Percentiles rank a stretch among this genome's conserved stretches.
Evolutionary conservation across 2,113 vertebrate genomes (phyloP).

Genomic region (Puntigrus tetrazona): DNA sequence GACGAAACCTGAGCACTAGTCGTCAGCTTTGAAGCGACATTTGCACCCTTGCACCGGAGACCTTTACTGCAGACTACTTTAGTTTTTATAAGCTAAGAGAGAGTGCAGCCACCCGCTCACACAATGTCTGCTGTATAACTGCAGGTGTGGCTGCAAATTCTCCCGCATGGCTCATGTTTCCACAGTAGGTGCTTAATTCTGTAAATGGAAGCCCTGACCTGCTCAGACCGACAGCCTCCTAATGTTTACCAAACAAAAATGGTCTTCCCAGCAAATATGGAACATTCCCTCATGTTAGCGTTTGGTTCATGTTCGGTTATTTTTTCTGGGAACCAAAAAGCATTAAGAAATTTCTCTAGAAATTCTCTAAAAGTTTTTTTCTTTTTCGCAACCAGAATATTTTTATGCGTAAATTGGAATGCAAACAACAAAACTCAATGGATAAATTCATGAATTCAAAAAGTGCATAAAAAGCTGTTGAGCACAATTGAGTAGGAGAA

Average conservation of each 20-base stretch:
- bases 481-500: no score
- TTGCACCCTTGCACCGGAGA: constrained; percentile 53
- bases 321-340: not conserved
- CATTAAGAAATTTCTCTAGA: not conserved
- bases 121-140: constrained; percentile 2
- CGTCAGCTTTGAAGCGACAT: constrained; percentile 43
- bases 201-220: constrained; percentile 18
- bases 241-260: constrained; percentile 23
- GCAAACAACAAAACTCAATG: no score
- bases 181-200: not conserved
- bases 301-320: not conserved
- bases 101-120: constrained; percentile 20
- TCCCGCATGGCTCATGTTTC: constrained; percentile 39
- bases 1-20: constrained; percentile 50
- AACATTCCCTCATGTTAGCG: not conserved
- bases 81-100: constrained; percentile 56
- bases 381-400: not conserved
- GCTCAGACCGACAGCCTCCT: constrained; percentile 17
- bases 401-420: no score
- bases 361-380: no score
- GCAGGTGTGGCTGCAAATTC: constrained; percentile 32
- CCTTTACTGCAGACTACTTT: constrained; percentile 56
- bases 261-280: not conserved
- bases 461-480: no score
- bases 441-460: no score